Evolutionary conservation across 1,140 invertebrate species (phyloP).

Genomic region (Dendroctonus ponderosae): DNA sequence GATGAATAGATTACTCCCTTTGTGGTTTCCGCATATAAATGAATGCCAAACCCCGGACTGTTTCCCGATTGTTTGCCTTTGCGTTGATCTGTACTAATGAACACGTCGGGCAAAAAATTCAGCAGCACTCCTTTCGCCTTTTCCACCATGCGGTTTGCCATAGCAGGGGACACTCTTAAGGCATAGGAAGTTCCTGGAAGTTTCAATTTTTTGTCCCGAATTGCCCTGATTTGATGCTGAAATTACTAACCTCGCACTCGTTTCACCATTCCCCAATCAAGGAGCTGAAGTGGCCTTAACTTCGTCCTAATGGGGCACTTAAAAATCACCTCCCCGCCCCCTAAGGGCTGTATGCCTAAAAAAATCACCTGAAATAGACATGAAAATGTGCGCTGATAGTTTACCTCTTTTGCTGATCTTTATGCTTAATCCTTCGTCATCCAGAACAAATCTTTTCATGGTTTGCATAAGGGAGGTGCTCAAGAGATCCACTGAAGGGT

Average conservation of each 20-base stretch:
- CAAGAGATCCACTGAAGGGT: slow-evolving; percentile 83
- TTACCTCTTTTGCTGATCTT: slow-evolving; percentile 82
- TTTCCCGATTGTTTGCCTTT: slow-evolving; percentile 83
- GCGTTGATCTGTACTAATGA: slow-evolving; percentile 89
- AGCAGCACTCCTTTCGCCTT: slow-evolving; percentile 87
- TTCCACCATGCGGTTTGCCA: slow-evolving; percentile 90
- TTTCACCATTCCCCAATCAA: slow-evolving; percentile 89
- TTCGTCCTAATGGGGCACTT: slow-evolving; percentile 74
- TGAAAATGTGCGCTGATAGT: neutral
- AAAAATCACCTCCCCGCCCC: slow-evolving; percentile 89
- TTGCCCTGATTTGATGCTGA: neutral
- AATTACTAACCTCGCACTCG: slow-evolving; percentile 73
- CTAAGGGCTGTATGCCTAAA: slow-evolving; percentile 68
- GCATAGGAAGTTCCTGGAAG: slow-evolving; percentile 67
- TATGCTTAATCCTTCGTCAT: slow-evolving; percentile 85
- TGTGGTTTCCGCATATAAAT: slow-evolving; percentile 88
- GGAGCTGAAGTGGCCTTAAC: slow-evolving; percentile 60
- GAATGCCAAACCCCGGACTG: slow-evolving; percentile 89
- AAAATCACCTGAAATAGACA: slow-evolving; percentile 16
- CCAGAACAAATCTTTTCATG: slow-evolving; percentile 79
- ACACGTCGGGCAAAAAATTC: slow-evolving; percentile 93
- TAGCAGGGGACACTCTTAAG: slow-evolving; percentile 84
- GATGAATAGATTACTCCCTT: slow-evolving; percentile 75
- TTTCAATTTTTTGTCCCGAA: neutral
- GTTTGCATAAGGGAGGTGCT: slow-evolving; percentile 77